Percentiles rank a stretch among this genome's conserved stretches.
Evolutionary conservation across 2,113 vertebrate species (phyloP).

Genomic region (Etheostoma spectabile): DNA sequence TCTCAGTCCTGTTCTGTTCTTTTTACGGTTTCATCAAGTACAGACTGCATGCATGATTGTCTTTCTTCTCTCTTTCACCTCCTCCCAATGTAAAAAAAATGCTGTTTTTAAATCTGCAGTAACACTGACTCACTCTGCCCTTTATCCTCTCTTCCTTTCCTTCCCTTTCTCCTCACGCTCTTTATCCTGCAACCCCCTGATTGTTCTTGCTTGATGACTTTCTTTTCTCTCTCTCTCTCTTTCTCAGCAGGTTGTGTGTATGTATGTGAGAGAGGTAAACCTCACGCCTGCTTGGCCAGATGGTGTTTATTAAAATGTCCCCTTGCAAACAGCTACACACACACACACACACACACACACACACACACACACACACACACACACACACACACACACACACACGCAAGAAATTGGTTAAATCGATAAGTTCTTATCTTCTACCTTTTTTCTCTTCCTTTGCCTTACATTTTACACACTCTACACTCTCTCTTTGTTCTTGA

Average conservation of each 20-base stretch:
- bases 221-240: background rate
- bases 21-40: background rate
- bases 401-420: too few species aligned
- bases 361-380: background rate
- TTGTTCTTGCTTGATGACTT: background rate
- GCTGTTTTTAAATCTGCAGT: conserved; percentile 15
- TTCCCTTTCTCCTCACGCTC: background rate
- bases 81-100: background rate
- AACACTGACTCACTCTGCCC: conserved; percentile 24
- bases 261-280: conserved; percentile 60
- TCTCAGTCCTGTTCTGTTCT: background rate
- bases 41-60: background rate
- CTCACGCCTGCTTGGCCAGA: conserved; percentile 82
- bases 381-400: background rate
- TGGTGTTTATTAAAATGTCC: conserved; percentile 82
- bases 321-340: conserved; percentile 37
- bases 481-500: background rate
- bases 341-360: conserved; percentile 3
- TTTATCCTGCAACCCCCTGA: background rate
- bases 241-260: conserved; percentile 51
- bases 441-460: background rate
- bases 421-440: too few species aligned
- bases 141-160: background rate
- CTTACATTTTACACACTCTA: background rate
- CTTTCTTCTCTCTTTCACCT: background rate